Evolutionary conservation across 2,888 invertebrate species (phyloP).

Genomic region (Xestia ashworthii): DNA sequence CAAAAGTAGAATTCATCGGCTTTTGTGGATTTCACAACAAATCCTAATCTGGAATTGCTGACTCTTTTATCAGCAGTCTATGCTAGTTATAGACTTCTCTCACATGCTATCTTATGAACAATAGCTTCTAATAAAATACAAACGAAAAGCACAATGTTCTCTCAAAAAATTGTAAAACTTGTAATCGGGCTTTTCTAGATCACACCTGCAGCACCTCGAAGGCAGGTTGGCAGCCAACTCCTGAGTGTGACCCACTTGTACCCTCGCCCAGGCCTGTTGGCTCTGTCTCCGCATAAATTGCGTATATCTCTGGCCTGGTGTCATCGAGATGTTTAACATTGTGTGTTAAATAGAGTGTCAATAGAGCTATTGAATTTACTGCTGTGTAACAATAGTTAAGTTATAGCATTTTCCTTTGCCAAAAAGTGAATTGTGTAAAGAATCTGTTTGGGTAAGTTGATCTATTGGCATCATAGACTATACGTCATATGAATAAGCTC

Average conservation of each 20-base stretch:
- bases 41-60: not conserved
- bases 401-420: slow-evolving; percentile 3
- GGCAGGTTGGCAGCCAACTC: slow-evolving; percentile 69
- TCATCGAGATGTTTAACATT: slow-evolving; percentile 67
- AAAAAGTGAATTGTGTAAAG: not conserved
- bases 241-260: slow-evolving; percentile 70
- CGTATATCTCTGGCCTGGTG: slow-evolving; percentile 62
- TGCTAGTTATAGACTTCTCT: not conserved
- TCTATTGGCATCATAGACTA: not conserved
- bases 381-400: slow-evolving; percentile 13
- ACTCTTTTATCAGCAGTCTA: not conserved
- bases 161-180: not conserved
- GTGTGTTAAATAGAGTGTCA: slow-evolving; percentile 54
- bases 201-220: slow-evolving; percentile 65
- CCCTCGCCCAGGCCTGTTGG: slow-evolving; percentile 64
- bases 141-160: not conserved
- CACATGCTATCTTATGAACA: too few relatives aligned
- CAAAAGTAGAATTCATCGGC: not conserved
- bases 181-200: slow-evolving; percentile 8
- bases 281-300: slow-evolving; percentile 72
- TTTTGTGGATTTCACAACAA: not conserved
- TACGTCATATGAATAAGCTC: not conserved
- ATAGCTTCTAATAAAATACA: not conserved
- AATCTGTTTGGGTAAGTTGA: not conserved
- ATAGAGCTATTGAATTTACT: slow-evolving; percentile 49